Percentiles rank a stretch among this genome's conserved stretches.
Evolutionary conservation across 1,140 invertebrate species (phyloP).

Genomic region (Diplogasteroides magnus): DNA sequence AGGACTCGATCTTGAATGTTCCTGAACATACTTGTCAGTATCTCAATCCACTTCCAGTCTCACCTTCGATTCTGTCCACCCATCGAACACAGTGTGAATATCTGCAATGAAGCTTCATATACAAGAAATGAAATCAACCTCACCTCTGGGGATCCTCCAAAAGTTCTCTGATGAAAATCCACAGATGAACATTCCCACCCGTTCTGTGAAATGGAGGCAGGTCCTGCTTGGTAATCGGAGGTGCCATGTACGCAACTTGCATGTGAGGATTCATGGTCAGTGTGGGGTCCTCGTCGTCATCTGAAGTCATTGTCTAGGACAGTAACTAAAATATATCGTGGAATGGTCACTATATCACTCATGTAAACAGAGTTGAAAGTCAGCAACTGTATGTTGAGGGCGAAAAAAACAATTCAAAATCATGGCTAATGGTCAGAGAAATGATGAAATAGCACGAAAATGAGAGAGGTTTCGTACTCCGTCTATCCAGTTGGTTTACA

Average conservation of each 20-base stretch:
- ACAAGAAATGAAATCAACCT: no score
- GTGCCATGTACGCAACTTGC: no score
- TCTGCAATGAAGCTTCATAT: no score
- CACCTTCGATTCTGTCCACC: constrained; percentile 79
- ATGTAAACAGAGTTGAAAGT: no score
- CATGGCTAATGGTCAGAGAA: no score
- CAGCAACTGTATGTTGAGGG: no score
- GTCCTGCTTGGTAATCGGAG: constrained; percentile 13
- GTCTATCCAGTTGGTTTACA: not conserved
- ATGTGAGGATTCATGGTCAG: not conserved
- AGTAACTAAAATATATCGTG: no score
- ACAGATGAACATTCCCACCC: constrained; percentile 80
- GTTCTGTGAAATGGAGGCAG: constrained; percentile 20
- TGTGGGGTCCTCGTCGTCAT: not conserved
- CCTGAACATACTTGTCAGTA: constrained; percentile 56
- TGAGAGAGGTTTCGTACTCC: no score
- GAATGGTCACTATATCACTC: no score
- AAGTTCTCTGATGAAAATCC: constrained; percentile 97
- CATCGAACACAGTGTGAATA: constrained; percentile 96
- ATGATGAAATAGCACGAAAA: no score
- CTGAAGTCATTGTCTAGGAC: no score
- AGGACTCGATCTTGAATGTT: constrained; percentile 98
- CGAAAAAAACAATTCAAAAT: no score
- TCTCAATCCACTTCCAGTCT: not conserved
- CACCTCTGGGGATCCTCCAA: constrained; percentile 77